These are phyloP conservation scores for Drosophila prolongata DNA, from an alignment of 2,888 invertebrate genomes.

Conservation along the genomic window DNA sequence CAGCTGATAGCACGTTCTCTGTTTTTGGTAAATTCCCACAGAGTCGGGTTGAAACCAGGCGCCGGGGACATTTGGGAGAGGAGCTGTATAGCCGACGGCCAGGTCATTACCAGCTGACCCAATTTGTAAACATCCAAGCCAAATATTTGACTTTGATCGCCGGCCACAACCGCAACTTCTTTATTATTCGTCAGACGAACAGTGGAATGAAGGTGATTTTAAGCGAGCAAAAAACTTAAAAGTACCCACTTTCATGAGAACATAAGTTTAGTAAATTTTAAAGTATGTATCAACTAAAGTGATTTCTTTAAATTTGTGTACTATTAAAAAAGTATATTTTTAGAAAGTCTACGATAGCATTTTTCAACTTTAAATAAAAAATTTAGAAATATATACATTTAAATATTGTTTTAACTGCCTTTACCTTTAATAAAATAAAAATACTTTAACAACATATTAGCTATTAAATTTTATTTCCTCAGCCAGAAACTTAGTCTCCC, in stretches of 20 bases:
- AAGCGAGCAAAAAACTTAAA: background rate
- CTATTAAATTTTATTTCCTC: background rate
- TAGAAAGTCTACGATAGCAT: too few species aligned
- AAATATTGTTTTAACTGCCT: too few species aligned
- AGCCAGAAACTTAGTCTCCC: background rate
- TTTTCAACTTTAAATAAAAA: too few species aligned
- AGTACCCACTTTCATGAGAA: too few species aligned
- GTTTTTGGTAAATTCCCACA: constrained; percentile 63
- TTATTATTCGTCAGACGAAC: constrained; percentile 26
- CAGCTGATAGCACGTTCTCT: constrained; percentile 58
- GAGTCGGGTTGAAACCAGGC: constrained; percentile 6
- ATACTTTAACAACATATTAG: background rate
- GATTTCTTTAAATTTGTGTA: too few species aligned
- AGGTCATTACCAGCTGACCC: constrained; percentile 57
- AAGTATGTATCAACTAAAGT: too few species aligned
- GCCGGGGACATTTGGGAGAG: background rate
- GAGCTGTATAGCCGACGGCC: constrained; percentile 9
- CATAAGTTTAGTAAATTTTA: too few species aligned
- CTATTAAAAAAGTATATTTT: too few species aligned
- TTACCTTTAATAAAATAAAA: too few species aligned
- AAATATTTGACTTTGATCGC: constrained; percentile 68
- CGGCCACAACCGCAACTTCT: constrained; percentile 39
- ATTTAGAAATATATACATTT: too few species aligned
- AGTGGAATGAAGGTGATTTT: constrained; percentile 7
- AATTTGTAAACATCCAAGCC: constrained; percentile 46